These are phyloP conservation scores for Conomelus anceps DNA, from an alignment of 2,888 invertebrate species.

Conservation along the genomic window DNA sequence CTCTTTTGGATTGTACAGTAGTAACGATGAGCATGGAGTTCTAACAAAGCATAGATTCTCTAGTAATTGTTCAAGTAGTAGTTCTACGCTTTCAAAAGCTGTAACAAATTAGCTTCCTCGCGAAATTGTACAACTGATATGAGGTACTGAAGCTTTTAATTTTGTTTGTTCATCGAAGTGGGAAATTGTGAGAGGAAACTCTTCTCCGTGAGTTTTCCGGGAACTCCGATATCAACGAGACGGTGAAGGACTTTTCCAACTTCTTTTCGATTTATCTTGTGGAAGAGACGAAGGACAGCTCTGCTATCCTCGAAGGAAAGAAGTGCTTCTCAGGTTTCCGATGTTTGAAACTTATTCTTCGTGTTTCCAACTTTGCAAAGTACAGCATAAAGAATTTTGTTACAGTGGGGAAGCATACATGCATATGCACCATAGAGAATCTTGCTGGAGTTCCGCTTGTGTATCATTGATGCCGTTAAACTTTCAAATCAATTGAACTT, in stretches of 20 bases:
- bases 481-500: background rate
- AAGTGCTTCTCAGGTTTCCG: background rate
- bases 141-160: background rate
- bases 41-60: background rate
- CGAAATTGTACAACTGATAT: background rate
- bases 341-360: background rate
- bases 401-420: background rate
- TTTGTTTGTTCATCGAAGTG: background rate
- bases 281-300: background rate
- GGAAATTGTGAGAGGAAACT: background rate
- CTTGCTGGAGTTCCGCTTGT: background rate
- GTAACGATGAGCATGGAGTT: too few relatives aligned
- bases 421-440: background rate
- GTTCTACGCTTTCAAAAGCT: background rate
- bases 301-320: background rate
- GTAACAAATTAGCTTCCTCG: background rate
- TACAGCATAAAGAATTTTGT: background rate
- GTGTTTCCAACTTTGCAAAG: background rate
- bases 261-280: background rate
- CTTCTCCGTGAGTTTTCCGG: background rate
- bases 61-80: background rate
- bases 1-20: too few relatives aligned
- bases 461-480: background rate
- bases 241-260: background rate
- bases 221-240: background rate